A percentile compares a stretch with the other conserved stretches of the same genome.
Conservation (phyloP, 1,140 invertebrate species). For the Drosophila ambigua region DNA sequence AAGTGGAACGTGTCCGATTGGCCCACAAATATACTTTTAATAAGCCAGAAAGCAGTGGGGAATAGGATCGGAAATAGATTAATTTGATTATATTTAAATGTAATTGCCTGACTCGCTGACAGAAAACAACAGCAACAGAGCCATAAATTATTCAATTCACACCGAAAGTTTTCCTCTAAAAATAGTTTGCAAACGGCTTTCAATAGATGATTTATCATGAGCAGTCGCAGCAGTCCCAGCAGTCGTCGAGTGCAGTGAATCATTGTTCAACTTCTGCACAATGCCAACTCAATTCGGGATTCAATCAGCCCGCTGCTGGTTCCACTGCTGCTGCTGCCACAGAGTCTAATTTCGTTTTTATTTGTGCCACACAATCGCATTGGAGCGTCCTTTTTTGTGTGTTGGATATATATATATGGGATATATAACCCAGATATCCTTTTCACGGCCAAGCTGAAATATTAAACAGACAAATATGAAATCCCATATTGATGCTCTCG, state of each 20-base stretch:
- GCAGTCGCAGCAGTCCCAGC: neutral
- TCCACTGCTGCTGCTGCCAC: constrained; percentile 28
- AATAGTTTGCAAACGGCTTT: constrained; percentile 21
- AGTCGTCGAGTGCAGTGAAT: constrained; percentile 34
- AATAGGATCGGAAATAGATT: constrained; percentile 25
- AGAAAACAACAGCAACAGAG: constrained; percentile 14
- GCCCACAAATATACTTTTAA: constrained; percentile 69
- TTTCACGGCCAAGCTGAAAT: constrained; percentile 69
- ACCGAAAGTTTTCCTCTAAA: constrained; percentile 20
- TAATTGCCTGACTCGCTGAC: constrained; percentile 11
- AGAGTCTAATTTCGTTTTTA: constrained; percentile 56
- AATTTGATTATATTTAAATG: constrained; percentile 18
- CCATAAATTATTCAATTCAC: constrained; percentile 16
- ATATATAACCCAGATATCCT: constrained; percentile 38
- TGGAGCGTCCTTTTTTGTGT: constrained; percentile 16
- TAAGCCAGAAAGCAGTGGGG: constrained; percentile 44
- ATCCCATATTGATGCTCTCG: constrained; percentile 64
- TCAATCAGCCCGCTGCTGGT: constrained; percentile 37
- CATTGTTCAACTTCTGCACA: constrained; percentile 35
- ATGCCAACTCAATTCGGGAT: constrained; percentile 45
- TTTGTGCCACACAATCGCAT: constrained; percentile 24
- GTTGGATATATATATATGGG: neutral
- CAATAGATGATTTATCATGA: constrained; percentile 50
- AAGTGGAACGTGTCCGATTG: constrained; percentile 31
- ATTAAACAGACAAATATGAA: constrained; percentile 77